Evolutionary conservation across 2,113 vertebrate genomes (phyloP), one percentile per base, ranked within the genome.

Genomic region (Tamias sibiricus): DNA sequence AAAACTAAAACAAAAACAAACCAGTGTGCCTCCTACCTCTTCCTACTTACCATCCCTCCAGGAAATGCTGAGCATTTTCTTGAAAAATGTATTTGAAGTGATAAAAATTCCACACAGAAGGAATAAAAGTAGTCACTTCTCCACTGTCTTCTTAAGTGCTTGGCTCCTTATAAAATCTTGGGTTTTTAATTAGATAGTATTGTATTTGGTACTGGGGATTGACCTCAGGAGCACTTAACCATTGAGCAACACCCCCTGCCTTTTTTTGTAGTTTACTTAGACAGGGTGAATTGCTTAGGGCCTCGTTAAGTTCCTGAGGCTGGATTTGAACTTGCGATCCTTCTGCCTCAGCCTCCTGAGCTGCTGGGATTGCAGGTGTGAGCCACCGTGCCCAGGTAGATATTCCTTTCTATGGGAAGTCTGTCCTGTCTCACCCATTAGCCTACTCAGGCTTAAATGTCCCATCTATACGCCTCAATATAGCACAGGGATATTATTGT

Each of bases 11-110:
- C n/a, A n/a, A n/a, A n/a, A n/a, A n/a, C n/a, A n/a, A n/a, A n/a
- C n/a, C n/a, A n/a, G 24, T 9, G 10, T n/a, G 54, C n/a, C 4
- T 85, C 89, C 11, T 57, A 14, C 44, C 57, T 76, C 87, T 92
- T 91, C 37, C 72, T 91, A 59, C 69, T 80, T 64, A 54, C 26
- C 19, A 35, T 22, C 66, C 35, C 30, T 71, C 35, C 30, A 79
- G 54, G 59, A 20, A 91, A 77, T 6, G 0, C 62, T 30, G 66
- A 85, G 28, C 12, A 76, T 80, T 42, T 79, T 80, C 80, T 94
- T 92, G 64, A 87, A 92, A 95, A 85, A 69, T 40, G 4, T 12
- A 68, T 19, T 24, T 94, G 44, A 96, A 88, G 72, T 72, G 47
- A 40, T 54, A 57, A 47, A 88, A 93, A 92, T 44, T 88, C 30